Evolutionary conservation across 2,113 vertebrate genomes (phyloP), one percentile per base, ranked within the genome.

Genomic region (Zosterops hypoxanthus): DNA sequence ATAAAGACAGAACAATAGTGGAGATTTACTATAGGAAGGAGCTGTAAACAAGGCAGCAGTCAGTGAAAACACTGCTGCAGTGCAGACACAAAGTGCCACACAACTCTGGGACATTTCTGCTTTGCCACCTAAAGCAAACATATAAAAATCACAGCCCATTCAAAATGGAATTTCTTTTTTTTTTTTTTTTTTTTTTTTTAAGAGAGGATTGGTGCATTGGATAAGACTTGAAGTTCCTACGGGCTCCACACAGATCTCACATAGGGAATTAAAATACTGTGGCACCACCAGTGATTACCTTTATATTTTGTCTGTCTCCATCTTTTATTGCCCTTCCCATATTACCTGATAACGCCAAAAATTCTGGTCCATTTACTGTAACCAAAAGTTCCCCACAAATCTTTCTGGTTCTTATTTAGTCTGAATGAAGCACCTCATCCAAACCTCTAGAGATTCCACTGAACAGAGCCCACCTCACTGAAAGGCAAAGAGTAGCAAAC

Each of bases 311-410:
- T 53, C 73, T 46, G 59, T 46, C 63, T 66, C 87, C 83, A 68
- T 80, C 91, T 57, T 52, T 95, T 96, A 87, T 22, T 88, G 79
- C 69, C 61, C 81, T 91, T 47, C 73, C 84, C 19, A 3, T 57
- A 59, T 92, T 91, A 96, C 28, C 81, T 80, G 86, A 36, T 31
- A 88, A 44, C 68, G 91, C 75, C 55, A 61, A 52, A 91, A 72
- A 47, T 75, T 95, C 66, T 91, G 94, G 86, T 96, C 94, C 87
- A 89, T 97, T 97, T 96, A 57, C 80, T 95, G 94, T 91, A 91
- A 93, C 95, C 85, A 95, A 23, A 88, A 83, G 39, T 64, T 83
- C 72, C 91, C 86, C 9, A 29, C 78, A 94, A 94, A 92, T 53
- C 90, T 60, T 84, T 59, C 60, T 77, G 63, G 57, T 92, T 96